phyloP scores from a whole-genome alignment of 2,888 invertebrate species.

The Troglohyphantes excavatus region DNA sequence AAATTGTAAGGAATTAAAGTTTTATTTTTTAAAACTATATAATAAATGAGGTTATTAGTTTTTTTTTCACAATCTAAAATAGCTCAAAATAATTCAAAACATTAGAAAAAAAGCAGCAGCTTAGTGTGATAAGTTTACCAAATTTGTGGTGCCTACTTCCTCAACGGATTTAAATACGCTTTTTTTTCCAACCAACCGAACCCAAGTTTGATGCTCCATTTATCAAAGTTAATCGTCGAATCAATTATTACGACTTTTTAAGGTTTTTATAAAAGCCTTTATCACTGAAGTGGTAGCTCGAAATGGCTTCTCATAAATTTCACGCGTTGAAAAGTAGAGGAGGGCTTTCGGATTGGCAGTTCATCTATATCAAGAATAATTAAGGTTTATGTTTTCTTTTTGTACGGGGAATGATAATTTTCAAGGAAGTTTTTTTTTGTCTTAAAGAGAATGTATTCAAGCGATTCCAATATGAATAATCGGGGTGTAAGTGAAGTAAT shows the following conservation, averaged over 20 bases:
- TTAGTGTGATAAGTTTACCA: neutral
- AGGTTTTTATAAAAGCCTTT: conserved; percentile 38
- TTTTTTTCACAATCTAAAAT: no score
- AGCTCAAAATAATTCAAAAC: no score
- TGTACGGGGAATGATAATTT: neutral
- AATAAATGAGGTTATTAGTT: no score
- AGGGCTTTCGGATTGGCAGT: conserved; percentile 44
- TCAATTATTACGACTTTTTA: conserved; percentile 49
- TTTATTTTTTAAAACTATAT: no score
- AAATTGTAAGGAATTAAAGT: no score
- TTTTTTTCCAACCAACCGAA: neutral
- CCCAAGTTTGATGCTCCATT: conserved; percentile 13
- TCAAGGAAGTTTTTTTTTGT: neutral
- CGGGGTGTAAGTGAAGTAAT: neutral
- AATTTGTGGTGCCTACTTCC: conserved; percentile 28
- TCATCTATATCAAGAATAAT: conserved; percentile 48
- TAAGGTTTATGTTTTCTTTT: conserved; percentile 54
- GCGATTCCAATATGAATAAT: neutral
- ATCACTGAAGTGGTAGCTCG: conserved; percentile 45
- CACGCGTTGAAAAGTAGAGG: conserved; percentile 32
- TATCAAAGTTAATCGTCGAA: conserved; percentile 63
- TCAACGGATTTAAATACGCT: conserved; percentile 60
- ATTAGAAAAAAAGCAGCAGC: no score
- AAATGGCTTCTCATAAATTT: conserved; percentile 65
- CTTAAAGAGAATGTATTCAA: neutral